Evolutionary conservation across 2,113 vertebrate species (phyloP).

Genomic region (Antechinus flavipes): DNA sequence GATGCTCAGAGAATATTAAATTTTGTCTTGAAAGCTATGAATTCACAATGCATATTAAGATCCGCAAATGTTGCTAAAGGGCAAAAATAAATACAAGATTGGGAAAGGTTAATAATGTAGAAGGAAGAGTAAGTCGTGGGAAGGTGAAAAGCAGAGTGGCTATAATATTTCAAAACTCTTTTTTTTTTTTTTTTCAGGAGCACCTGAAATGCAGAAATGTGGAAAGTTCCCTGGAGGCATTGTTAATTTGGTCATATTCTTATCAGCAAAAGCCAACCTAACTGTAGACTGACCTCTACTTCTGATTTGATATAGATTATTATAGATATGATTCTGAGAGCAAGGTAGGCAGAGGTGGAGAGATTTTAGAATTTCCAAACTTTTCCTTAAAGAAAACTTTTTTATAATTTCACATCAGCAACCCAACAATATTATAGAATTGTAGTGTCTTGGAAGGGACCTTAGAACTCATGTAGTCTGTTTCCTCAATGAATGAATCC

Average conservation of each 20-base stretch:
- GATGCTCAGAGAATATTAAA: background rate
- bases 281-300: background rate
- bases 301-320: conserved; percentile 12
- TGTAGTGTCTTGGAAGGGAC: background rate
- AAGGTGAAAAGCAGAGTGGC: background rate
- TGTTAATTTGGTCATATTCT: conserved; percentile 31
- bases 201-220: background rate
- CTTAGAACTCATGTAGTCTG: background rate
- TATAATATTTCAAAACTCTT: background rate
- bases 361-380: background rate
- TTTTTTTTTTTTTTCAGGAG: background rate
- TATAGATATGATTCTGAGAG: conserved; percentile 68
- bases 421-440: background rate
- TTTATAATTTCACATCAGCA: conserved; percentile 31
- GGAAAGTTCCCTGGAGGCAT: background rate
- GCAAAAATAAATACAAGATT: background rate
- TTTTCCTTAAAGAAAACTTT: conserved; percentile 66
- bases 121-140: background rate
- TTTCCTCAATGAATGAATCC: background rate
- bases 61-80: background rate
- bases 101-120: background rate
- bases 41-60: background rate
- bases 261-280: background rate
- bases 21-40: background rate
- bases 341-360: background rate